A percentile compares a stretch with the other conserved stretches of the same genome.
These are phyloP conservation scores for Actenoides lindsayi DNA, from an alignment of 2,113 vertebrate species.

Conservation along the genomic window DNA sequence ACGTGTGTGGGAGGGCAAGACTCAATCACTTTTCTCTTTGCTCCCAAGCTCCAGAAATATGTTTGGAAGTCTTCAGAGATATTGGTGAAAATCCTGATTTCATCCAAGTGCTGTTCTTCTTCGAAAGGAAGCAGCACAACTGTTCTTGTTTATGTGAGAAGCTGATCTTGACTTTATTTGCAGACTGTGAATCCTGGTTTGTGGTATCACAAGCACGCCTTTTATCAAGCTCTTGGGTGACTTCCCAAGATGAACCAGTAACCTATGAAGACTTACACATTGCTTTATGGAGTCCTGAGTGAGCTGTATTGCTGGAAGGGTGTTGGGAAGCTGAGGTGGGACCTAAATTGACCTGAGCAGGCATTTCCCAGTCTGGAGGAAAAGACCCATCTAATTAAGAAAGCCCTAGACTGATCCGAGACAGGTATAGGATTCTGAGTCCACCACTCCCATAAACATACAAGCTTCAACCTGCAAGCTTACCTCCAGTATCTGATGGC, in stretches of 20 bases:
- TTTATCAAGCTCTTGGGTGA: background rate
- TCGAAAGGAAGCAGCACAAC: background rate
- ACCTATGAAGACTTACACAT: background rate
- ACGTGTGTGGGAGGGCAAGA: background rate
- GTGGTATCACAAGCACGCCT: background rate
- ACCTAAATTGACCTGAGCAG: background rate
- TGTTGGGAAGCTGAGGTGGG: background rate
- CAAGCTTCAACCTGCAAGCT: slow-evolving; percentile 53
- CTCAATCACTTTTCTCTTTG: background rate
- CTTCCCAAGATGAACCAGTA: background rate
- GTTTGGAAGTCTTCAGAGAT: background rate
- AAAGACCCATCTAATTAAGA: background rate
- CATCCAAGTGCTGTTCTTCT: background rate
- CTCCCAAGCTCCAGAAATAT: background rate
- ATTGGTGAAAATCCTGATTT: background rate
- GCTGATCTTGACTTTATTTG: background rate
- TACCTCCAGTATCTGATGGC: slow-evolving; percentile 33
- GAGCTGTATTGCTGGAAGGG: background rate
- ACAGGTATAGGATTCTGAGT: background rate
- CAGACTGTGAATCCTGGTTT: background rate
- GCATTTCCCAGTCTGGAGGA: background rate
- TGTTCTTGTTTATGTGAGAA: background rate
- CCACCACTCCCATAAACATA: slow-evolving; percentile 39
- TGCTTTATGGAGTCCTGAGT: background rate
- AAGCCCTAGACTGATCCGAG: background rate